These are phyloP conservation scores for Spermophilus dauricus DNA, from an alignment of 2,113 vertebrate genomes.

Conservation along the genomic window DNA sequence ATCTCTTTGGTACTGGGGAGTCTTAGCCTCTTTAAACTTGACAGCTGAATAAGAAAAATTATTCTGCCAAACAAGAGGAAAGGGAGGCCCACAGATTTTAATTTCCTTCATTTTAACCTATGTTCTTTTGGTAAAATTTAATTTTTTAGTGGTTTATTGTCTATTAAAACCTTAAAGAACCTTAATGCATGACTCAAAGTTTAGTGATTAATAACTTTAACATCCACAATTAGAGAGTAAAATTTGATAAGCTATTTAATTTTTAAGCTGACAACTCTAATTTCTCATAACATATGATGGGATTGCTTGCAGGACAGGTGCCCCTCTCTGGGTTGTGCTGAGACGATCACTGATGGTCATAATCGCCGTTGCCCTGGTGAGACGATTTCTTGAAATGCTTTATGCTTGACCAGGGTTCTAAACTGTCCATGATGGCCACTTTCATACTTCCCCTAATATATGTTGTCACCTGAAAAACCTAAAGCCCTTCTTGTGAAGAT, in stretches of 20 bases:
- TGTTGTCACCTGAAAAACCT: neutral
- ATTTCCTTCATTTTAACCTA: constrained; percentile 30
- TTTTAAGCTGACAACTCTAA: constrained; percentile 63
- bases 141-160: constrained; percentile 54
- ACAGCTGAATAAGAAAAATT: neutral
- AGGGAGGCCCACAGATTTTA: constrained; percentile 21
- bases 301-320: neutral
- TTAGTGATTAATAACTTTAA: constrained; percentile 69
- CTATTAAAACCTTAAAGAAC: constrained; percentile 62
- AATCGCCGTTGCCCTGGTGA: neutral
- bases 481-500: neutral
- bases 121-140: constrained; percentile 45
- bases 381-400: neutral
- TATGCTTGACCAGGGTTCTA: neutral
- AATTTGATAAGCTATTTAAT: constrained; percentile 63
- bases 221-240: constrained; percentile 57
- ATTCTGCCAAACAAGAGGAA: constrained; percentile 36
- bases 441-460: neutral
- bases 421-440: neutral
- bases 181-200: constrained; percentile 46
- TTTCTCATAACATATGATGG: constrained; percentile 47
- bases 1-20: neutral
- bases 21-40: neutral
- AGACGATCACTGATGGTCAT: constrained; percentile 29
- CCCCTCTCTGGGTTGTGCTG: neutral